A percentile compares a stretch with the other conserved stretches of the same genome.
These are phyloP conservation scores for Epicauta chinensis DNA, from an alignment of 1,140 invertebrate species.

Conservation along the genomic window DNA sequence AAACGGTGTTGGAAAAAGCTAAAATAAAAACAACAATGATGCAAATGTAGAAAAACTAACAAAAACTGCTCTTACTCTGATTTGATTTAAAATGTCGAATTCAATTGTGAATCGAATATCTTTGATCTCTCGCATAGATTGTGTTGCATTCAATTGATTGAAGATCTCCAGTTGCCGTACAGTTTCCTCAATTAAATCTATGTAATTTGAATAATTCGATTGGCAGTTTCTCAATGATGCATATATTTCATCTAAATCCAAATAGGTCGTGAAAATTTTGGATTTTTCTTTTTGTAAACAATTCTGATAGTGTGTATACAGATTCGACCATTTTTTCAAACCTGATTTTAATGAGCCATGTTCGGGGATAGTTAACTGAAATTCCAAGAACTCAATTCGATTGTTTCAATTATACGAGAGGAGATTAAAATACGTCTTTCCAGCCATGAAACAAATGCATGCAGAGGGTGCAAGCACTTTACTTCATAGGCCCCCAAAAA, in stretches of 20 bases:
- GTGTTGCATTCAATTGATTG: not conserved
- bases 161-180: constrained; percentile 11
- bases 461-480: too few relatives aligned
- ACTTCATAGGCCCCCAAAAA: too few relatives aligned
- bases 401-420: too few relatives aligned
- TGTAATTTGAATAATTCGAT: constrained; percentile 15
- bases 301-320: constrained; percentile 7
- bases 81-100: constrained; percentile 13
- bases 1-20: constrained; percentile 6
- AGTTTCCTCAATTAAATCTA: constrained; percentile 12
- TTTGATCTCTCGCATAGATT: not conserved
- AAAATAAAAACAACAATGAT: constrained; percentile 3
- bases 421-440: too few relatives aligned
- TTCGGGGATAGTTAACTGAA: constrained; percentile 16
- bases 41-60: not conserved
- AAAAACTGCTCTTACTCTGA: constrained; percentile 11
- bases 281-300: constrained; percentile 9
- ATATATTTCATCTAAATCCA: constrained; percentile 13
- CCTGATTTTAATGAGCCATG: constrained; percentile 1
- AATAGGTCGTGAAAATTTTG: not conserved
- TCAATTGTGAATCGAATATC: constrained; percentile 15
- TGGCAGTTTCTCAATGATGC: constrained; percentile 9
- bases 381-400: constrained; percentile 1
- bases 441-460: too few relatives aligned
- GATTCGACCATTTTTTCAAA: constrained; percentile 8